Percentiles rank a stretch among this genome's conserved stretches.
Evolutionary conservation across 2,113 vertebrate genomes (phyloP).

Genomic region (Dromas ardeola): DNA sequence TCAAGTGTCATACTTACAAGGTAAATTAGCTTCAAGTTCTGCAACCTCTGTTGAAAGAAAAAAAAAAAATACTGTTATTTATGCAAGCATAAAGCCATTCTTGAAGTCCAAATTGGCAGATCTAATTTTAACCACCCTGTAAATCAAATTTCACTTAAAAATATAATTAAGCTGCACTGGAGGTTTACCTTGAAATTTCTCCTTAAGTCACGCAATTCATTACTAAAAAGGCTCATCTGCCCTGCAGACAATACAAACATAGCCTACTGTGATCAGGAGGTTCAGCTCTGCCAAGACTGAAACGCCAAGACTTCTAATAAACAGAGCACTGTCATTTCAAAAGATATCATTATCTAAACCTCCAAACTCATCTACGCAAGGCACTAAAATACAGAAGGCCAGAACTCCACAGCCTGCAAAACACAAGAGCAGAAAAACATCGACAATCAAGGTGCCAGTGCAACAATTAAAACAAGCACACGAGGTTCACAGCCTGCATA

Average conservation of each 20-base stretch:
- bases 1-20: conserved; percentile 86
- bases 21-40: conserved; percentile 96
- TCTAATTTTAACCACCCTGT: background rate
- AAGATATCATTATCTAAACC: background rate
- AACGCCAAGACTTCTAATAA: background rate
- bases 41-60: conserved; percentile 89
- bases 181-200: background rate
- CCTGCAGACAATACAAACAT: background rate
- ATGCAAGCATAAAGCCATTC: background rate
- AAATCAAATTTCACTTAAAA: background rate
- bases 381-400: background rate
- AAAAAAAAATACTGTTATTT: conserved; percentile 24
- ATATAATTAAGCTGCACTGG: background rate
- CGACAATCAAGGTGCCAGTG: background rate
- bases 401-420: background rate
- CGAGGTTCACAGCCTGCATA: background rate
- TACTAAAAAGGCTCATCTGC: background rate
- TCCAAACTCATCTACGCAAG: background rate
- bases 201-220: background rate
- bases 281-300: background rate
- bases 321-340: background rate
- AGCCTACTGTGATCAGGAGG: background rate
- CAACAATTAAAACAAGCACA: background rate
- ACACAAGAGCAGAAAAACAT: background rate
- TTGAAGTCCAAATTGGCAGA: background rate